Percentiles rank a stretch among this genome's conserved stretches.
Conservation (phyloP, 1,140 invertebrate genomes). For the Paralvinella palmiformis region DNA sequence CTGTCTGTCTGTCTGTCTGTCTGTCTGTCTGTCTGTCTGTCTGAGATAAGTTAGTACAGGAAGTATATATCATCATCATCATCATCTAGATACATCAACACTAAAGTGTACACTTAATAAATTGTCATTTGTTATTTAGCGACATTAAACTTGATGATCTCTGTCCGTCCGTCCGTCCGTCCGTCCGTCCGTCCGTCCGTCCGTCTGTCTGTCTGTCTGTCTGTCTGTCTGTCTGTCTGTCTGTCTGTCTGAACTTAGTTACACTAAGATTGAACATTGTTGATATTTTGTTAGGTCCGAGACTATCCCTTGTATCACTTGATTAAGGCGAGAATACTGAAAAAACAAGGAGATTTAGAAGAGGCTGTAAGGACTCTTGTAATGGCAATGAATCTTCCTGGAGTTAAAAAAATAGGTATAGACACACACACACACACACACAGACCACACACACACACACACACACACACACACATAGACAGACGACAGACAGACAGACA, state of each 20-base stretch:
- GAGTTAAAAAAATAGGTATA: constrained; percentile 38
- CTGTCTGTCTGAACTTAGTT: constrained; percentile 4
- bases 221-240: constrained; percentile 25
- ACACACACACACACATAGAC: too few species aligned
- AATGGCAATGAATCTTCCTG: constrained; percentile 59
- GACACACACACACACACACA: too few species aligned
- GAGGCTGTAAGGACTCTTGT: constrained; percentile 71
- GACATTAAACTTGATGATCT: too few species aligned
- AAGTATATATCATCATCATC: too few species aligned
- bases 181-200: constrained; percentile 26
- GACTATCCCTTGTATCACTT: constrained; percentile 87
- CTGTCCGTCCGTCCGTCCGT: constrained; percentile 26
- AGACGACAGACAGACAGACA: too few species aligned
- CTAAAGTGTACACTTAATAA: too few species aligned
- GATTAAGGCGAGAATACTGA: constrained; percentile 74
- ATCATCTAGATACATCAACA: too few species aligned
- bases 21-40: constrained; percentile 21
- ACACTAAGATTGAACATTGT: too few species aligned
- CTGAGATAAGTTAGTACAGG: not conserved
- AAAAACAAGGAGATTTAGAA: constrained; percentile 65
- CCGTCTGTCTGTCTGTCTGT: constrained; percentile 26
- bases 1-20: constrained; percentile 27
- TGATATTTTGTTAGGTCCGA: constrained; percentile 55
- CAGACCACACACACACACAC: too few species aligned
- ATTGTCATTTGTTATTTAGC: too few species aligned